Conservation (phyloP, 2,113 vertebrate species). For the Edolisoma coerulescens region DNA sequence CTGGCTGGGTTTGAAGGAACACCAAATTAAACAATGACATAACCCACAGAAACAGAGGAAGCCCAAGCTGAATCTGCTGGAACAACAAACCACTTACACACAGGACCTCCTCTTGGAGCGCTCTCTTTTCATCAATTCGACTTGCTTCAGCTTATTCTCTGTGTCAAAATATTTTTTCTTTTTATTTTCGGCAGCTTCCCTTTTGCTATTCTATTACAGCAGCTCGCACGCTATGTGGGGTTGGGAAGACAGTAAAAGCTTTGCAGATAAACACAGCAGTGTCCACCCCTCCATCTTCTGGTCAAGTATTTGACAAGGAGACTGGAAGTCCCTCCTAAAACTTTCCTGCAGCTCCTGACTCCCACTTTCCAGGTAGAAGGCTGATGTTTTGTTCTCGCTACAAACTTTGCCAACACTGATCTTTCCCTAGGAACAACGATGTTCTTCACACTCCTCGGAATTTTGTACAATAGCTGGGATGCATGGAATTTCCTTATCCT, state of each 20-base stretch:
- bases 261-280: background rate
- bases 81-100: background rate
- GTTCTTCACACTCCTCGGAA: background rate
- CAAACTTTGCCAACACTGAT: background rate
- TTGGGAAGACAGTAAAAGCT: background rate
- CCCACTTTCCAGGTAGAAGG: background rate
- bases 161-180: background rate
- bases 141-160: background rate
- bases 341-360: background rate
- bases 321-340: background rate
- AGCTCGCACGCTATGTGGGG: accelerated
- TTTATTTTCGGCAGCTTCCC: background rate
- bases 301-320: background rate
- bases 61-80: background rate
- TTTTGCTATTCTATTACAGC: background rate
- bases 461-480: background rate
- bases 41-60: conserved; percentile 24
- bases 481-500: background rate
- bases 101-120: background rate
- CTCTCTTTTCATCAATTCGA: background rate
- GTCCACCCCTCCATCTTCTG: background rate
- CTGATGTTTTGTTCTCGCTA: background rate
- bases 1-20: conserved; percentile 15
- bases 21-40: conserved; percentile 48
- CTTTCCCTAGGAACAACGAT: background rate